Conservation (phyloP, 2,113 vertebrate genomes). For the Alligator mississippiensis region DNA sequence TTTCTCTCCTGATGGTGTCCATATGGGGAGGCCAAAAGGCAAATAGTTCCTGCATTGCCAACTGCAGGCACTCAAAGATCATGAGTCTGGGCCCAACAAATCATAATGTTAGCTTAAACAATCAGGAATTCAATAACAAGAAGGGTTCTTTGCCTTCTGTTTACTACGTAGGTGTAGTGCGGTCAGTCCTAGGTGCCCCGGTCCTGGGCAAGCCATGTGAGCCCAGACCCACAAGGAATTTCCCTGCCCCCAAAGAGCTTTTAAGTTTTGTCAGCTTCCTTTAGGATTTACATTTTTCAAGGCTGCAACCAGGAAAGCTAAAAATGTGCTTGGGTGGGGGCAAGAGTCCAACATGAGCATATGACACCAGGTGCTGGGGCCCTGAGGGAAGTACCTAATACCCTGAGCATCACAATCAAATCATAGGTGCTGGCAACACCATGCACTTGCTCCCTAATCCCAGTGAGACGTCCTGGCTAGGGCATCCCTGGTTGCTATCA, state of each 20-base stretch:
- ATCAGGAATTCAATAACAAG: neutral
- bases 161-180: neutral
- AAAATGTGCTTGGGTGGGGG: neutral
- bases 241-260: neutral
- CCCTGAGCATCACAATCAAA: accelerated
- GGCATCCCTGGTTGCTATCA: no score
- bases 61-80: accelerated
- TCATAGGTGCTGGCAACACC: neutral
- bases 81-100: neutral
- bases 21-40: neutral
- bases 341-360: neutral
- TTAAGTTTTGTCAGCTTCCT: accelerated
- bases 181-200: neutral
- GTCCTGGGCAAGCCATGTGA: no score
- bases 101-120: neutral
- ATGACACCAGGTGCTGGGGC: accelerated
- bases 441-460: no score
- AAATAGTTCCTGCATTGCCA: neutral
- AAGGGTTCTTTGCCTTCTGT: neutral
- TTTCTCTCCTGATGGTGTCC: neutral
- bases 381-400: accelerated
- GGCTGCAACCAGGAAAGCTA: neutral
- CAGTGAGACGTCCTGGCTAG: no score
- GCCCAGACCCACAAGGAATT: neutral
- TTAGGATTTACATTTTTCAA: neutral